Evolutionary conservation across 2,888 invertebrate genomes (phyloP).

Genomic region (Eumerus sabulonum): DNA sequence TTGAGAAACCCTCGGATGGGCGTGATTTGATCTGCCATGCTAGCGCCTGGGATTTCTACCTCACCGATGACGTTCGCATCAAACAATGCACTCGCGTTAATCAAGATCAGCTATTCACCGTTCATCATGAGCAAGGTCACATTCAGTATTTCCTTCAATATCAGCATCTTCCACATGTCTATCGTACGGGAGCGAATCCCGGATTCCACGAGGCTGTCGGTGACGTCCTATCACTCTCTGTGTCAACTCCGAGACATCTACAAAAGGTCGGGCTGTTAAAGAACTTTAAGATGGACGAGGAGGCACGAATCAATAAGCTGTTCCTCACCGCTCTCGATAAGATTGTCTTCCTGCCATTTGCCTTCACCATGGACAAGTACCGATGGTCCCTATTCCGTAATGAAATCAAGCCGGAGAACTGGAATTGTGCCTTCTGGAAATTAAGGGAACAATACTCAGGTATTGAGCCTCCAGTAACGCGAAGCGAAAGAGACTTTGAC

Average conservation of each 20-base stretch:
- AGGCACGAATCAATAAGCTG: conserved; percentile 84
- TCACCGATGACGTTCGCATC: conserved; percentile 88
- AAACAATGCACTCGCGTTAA: conserved; percentile 84
- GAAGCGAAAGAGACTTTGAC: conserved; percentile 86
- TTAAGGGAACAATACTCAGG: conserved; percentile 83
- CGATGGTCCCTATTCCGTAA: conserved; percentile 86
- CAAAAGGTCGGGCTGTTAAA: conserved; percentile 84
- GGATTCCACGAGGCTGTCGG: conserved; percentile 89
- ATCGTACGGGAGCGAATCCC: conserved; percentile 82
- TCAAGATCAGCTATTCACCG: conserved; percentile 81
- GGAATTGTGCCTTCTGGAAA: conserved; percentile 85
- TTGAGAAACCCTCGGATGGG: conserved; percentile 87
- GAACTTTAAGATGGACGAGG: conserved; percentile 82
- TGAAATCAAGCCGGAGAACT: conserved; percentile 81
- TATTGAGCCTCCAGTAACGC: conserved; percentile 83
- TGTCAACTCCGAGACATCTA: conserved; percentile 85
- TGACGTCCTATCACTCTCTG: conserved; percentile 85
- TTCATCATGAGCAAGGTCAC: conserved; percentile 86
- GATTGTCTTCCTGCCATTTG: conserved; percentile 86
- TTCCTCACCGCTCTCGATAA: conserved; percentile 85
- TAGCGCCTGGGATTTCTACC: conserved; percentile 93
- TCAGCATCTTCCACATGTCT: conserved; percentile 81
- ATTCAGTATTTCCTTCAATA: conserved; percentile 86
- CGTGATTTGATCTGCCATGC: conserved; percentile 91
- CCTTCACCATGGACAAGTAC: conserved; percentile 85